A percentile compares a stretch with the other conserved stretches of the same genome.
phyloP scores from a whole-genome alignment of 2,113 vertebrate genomes.

The Paramormyrops kingsleyae region DNA sequence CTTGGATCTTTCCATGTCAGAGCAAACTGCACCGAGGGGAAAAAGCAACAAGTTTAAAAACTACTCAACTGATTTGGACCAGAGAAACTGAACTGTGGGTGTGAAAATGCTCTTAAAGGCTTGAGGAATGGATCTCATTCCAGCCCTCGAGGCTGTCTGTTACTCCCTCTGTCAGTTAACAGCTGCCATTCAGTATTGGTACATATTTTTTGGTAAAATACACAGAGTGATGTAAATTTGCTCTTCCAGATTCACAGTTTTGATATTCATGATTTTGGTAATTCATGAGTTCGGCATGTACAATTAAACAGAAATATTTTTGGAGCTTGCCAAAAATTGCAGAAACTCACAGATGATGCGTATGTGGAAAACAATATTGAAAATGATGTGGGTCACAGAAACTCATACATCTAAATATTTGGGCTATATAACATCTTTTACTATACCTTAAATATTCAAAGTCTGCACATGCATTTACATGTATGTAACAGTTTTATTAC shows the following conservation, averaged over 20 bases:
- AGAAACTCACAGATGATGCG: neutral
- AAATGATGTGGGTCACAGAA: neutral
- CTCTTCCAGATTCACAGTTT: neutral
- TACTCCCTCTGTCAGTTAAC: neutral
- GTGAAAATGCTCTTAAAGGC: neutral
- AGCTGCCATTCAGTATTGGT: neutral
- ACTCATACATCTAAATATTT: neutral
- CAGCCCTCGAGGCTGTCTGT: neutral
- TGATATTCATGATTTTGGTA: neutral
- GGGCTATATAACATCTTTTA: neutral
- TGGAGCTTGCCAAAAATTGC: neutral
- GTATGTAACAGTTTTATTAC: no score
- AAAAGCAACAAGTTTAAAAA: no score
- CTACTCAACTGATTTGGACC: no score
- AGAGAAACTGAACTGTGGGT: no score
- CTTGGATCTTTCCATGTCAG: no score
- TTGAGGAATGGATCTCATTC: neutral
- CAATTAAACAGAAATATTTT: neutral
- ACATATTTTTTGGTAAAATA: neutral
- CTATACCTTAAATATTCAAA: neutral
- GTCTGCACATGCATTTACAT: no score
- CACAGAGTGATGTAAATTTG: neutral
- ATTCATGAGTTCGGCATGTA: neutral
- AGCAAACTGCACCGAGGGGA: no score
- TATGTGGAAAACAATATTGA: neutral